These are phyloP conservation scores for Eunapius fragilis DNA, from an alignment of 37 sponge, comb jelly and placozoan species.

Conservation along the genomic window DNA sequence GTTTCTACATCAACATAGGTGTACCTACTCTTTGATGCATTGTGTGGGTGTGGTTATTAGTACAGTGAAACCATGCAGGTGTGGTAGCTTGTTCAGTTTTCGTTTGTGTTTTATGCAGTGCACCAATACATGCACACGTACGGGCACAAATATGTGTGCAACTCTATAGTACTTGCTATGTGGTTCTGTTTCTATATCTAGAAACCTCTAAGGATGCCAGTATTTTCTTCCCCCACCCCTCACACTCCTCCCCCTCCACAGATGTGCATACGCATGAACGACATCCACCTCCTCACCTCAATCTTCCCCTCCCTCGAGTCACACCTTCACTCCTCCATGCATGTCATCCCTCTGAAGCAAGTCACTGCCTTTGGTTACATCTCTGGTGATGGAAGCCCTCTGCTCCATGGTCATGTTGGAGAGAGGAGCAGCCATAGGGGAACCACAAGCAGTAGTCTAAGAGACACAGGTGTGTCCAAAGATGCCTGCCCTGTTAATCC, in stretches of 20 bases:
- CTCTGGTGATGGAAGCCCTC: constrained; percentile 29
- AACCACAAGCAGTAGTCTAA: neutral
- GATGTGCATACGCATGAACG: constrained; percentile 82
- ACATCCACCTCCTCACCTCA: constrained; percentile 60
- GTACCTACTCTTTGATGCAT: no score
- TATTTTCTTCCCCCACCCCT: neutral
- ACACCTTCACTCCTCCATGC: constrained; percentile 32
- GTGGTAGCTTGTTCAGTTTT: no score
- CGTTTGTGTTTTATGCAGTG: no score
- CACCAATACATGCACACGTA: no score
- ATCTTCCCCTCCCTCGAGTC: constrained; percentile 51
- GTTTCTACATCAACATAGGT: no score
- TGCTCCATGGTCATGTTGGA: neutral
- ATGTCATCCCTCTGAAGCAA: neutral
- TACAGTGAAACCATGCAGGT: no score
- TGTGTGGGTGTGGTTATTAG: no score
- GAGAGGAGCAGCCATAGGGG: neutral
- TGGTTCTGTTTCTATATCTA: no score
- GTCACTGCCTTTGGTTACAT: constrained; percentile 41
- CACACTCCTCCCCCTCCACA: neutral
- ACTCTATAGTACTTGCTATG: no score
- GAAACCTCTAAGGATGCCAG: no score
- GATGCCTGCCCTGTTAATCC: no score
- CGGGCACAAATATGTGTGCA: no score
- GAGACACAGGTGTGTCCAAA: neutral